Evolutionary conservation across 2,113 vertebrate species (phyloP).

Genomic region (Oncorhynchus kisutch): DNA sequence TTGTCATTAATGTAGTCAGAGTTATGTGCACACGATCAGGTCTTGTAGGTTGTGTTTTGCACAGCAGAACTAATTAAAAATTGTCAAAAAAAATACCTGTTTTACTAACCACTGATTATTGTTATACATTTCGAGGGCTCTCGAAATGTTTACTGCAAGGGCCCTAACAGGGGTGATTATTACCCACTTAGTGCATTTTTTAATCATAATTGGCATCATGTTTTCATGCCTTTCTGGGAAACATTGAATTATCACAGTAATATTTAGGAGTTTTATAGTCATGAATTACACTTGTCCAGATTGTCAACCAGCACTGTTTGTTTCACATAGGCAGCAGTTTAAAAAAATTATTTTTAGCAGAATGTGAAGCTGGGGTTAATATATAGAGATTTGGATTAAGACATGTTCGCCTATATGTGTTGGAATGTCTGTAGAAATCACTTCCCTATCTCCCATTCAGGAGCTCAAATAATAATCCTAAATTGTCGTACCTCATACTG

Average conservation of each 20-base stretch:
- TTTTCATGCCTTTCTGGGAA: constrained; percentile 5
- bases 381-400: too few relatives aligned
- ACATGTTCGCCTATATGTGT: too few relatives aligned
- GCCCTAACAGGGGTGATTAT: constrained; percentile 35
- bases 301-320: too few relatives aligned
- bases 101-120: constrained; percentile 26
- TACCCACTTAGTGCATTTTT: constrained; percentile 29
- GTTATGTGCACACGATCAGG: too few relatives aligned
- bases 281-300: too few relatives aligned
- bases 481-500: not conserved
- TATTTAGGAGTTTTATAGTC: too few relatives aligned
- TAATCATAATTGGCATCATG: constrained; percentile 16
- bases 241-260: not conserved
- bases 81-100: too few relatives aligned
- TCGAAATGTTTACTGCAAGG: constrained; percentile 43
- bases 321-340: too few relatives aligned
- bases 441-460: not conserved
- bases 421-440: too few relatives aligned
- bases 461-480: not conserved
- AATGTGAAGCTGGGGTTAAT: too few relatives aligned
- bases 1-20: constrained; percentile 23
- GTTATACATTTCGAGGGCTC: constrained; percentile 30
- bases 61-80: not conserved
- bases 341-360: too few relatives aligned
- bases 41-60: constrained; percentile 18